These are phyloP conservation scores for Philypnodon macrostomus DNA, from an alignment of 2,797 vertebrate genomes.

Conservation along the genomic window DNA sequence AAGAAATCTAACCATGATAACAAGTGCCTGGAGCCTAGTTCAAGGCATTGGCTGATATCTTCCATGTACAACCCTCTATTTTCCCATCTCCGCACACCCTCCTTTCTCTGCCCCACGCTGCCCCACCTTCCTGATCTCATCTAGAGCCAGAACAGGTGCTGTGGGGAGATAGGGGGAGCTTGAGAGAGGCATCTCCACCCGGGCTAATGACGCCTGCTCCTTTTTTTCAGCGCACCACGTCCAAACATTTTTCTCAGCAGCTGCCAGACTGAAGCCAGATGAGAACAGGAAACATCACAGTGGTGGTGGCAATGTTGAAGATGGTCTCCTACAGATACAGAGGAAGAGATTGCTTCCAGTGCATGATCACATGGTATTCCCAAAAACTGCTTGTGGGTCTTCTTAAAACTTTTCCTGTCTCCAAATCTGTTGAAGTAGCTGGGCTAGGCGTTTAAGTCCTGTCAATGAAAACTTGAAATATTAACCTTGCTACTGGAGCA, in stretches of 20 bases:
- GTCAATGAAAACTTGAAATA: no score
- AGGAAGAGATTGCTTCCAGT: conserved; percentile 50
- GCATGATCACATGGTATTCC: conserved; percentile 29
- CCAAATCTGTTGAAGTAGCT: no score
- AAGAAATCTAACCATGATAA: conserved; percentile 74
- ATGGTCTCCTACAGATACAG: conserved; percentile 57
- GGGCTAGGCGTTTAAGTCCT: no score
- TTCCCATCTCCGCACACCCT: conserved; percentile 60
- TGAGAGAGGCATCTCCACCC: conserved; percentile 67
- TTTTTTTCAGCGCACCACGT: conserved; percentile 34
- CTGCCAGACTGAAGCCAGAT: conserved; percentile 42
- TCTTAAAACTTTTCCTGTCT: conserved; percentile 19
- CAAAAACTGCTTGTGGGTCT: conserved; percentile 8
- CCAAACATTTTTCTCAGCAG: conserved; percentile 48
- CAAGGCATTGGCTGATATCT: conserved; percentile 70
- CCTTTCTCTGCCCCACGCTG: conserved; percentile 69
- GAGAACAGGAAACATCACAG: conserved; percentile 51
- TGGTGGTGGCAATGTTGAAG: conserved; percentile 34
- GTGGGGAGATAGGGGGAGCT: conserved; percentile 69
- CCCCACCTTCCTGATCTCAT: conserved; percentile 77
- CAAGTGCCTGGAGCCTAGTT: conserved; percentile 63
- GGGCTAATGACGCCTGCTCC: conserved; percentile 63
- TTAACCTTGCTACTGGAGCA: no score
- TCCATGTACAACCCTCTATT: conserved; percentile 59
- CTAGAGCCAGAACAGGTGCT: conserved; percentile 76